phyloP scores from a whole-genome alignment of 92 coral and sea anemone genomes.

The Micromussa lordhowensis region DNA sequence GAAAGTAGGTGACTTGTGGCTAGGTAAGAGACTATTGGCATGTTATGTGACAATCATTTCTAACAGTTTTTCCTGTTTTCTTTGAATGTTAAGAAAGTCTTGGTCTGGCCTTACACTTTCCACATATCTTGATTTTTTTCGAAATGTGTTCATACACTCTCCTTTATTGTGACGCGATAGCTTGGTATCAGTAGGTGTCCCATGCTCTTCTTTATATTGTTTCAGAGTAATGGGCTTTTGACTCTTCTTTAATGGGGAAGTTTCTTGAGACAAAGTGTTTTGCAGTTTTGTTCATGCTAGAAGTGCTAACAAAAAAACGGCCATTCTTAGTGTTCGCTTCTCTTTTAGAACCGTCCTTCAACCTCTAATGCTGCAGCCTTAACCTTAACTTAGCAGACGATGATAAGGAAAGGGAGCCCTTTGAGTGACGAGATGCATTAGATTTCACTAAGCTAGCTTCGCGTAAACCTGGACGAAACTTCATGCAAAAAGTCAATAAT shows the following conservation, averaged over 20 bases:
- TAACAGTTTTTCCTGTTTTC: constrained; percentile 65
- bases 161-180: not conserved
- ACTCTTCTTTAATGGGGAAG: too few species aligned
- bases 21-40: constrained; percentile 63
- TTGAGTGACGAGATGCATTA: too few species aligned
- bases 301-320: not conserved
- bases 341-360: constrained; percentile 47
- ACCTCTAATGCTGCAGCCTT: constrained; percentile 56
- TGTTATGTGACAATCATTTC: constrained; percentile 71
- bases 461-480: too few species aligned
- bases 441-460: too few species aligned
- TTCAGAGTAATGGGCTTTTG: too few species aligned
- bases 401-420: too few species aligned
- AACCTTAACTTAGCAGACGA: constrained; percentile 55
- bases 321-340: constrained; percentile 42
- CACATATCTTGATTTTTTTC: not conserved
- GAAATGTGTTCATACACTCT: not conserved
- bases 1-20: constrained; percentile 69
- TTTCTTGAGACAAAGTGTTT: not conserved
- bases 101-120: not conserved
- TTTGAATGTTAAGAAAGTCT: constrained; percentile 63
- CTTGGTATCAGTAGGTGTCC: not conserved
- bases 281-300: not conserved
- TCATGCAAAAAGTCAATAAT: too few species aligned
- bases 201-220: too few species aligned